phyloP scores from a whole-genome alignment of 1,140 invertebrate species.

The Drosophila nasuta region DNA sequence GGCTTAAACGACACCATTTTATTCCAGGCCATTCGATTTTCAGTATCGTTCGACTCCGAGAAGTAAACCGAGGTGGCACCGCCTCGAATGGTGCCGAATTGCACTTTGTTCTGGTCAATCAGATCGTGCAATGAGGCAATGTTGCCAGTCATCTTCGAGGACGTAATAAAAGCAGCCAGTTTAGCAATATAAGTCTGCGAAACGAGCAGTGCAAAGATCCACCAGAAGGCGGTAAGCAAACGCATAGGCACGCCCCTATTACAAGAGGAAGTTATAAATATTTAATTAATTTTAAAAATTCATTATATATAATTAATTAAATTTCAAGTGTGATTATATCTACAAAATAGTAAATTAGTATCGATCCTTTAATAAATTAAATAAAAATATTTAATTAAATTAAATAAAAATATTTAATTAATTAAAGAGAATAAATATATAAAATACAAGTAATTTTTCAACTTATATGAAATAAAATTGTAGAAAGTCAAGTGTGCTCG shows the following conservation, averaged over 20 bases:
- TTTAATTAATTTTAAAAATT: not conserved
- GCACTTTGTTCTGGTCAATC: constrained; percentile 93
- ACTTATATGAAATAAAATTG: too few species aligned
- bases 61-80: constrained; percentile 89
- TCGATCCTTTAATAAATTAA: too few species aligned
- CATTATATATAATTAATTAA: too few species aligned
- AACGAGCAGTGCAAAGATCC: constrained; percentile 97
- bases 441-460: too few species aligned
- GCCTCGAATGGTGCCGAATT: constrained; percentile 92
- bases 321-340: too few species aligned
- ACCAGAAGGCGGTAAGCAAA: constrained; percentile 94
- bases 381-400: too few species aligned
- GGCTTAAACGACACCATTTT: constrained; percentile 93
- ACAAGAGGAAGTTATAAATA: not conserved
- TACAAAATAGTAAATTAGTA: too few species aligned
- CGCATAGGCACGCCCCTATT: constrained; percentile 92
- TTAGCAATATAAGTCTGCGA: constrained; percentile 98
- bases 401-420: too few species aligned
- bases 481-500: too few species aligned
- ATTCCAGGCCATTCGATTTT: constrained; percentile 90
- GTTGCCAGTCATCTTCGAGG: constrained; percentile 92
- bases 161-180: constrained; percentile 96
- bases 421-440: too few species aligned
- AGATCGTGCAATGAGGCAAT: constrained; percentile 95
- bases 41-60: constrained; percentile 88